Evolutionary conservation across 2,888 invertebrate species (phyloP), one percentile per base, ranked within the genome.

Genomic region (Andricus quercusramuli): DNA sequence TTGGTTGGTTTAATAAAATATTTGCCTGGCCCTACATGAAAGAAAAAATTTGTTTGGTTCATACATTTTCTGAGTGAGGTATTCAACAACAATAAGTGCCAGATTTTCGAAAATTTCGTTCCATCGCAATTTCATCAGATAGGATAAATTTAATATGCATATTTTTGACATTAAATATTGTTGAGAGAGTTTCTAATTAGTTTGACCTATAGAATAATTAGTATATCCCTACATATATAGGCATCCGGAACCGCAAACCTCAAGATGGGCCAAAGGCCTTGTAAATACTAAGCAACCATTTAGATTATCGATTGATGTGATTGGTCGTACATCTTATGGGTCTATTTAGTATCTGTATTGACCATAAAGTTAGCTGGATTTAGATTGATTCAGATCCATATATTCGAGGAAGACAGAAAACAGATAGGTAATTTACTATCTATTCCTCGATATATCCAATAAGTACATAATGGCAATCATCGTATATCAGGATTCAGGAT

Each of bases 331-430:
- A 56, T 74, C 74, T 56, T 74, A 29, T 70, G 29, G 25, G 4
- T 32, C 47, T 51, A 51, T 70, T 32, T 70, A 70, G 17, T 70
- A 70, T 37, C 51, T 56, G 32, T n/a, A 32, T 56, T 2, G 32
- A 22, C 74, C 32, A 51, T 74, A 74, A 74, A 74, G 51, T 37
- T 56, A 56, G 37, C 20, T 59, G 37, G 56, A 59, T 59, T 74
- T 59, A 51, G 70, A 70, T 70, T 51, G 70, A 74, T 56, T 70
- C 22, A 32, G n/a, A 56, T 56, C 74, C 51, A 74, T 59, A 56
- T 37, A 74, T 74, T 74, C 32, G n/a, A n/a, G 32, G n/a, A 47
- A 29, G 22, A 29, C 51, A 51, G 17, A 5, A 4, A 47, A 17
- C 17, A 47, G 47, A 17, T 32, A 32, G 32, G 32, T 9, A 32